Conservation (phyloP, 2,113 vertebrate genomes). For the Atractosteus spatula region DNA sequence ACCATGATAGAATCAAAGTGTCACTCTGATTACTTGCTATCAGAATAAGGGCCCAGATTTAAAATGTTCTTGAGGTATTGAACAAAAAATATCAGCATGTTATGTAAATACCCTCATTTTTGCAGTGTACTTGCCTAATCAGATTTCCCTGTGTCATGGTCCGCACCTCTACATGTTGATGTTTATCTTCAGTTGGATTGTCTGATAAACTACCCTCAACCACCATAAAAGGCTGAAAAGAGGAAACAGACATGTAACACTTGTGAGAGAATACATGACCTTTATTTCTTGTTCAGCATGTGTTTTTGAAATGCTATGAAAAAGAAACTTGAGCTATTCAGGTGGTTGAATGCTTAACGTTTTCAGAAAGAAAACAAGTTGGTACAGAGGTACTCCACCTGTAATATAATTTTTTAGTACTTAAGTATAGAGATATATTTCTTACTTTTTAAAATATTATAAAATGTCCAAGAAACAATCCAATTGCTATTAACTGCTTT, state of each 20-base stretch:
- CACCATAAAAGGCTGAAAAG: conserved; percentile 55
- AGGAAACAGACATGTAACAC: conserved; percentile 56
- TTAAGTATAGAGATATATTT: too few species aligned
- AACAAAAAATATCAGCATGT: conserved; percentile 37
- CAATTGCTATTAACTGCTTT: too few species aligned
- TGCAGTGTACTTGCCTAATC: conserved; percentile 51
- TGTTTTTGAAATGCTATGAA: conserved; percentile 34
- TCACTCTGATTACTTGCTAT: conserved; percentile 21
- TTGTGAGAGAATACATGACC: conserved; percentile 40
- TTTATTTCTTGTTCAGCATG: conserved; percentile 51
- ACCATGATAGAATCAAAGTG: conserved; percentile 42
- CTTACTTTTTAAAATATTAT: too few species aligned
- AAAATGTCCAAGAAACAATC: too few species aligned
- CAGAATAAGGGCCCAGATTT: conserved; percentile 44
- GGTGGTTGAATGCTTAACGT: conserved; percentile 45
- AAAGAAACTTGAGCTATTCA: conserved; percentile 37
- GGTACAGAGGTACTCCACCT: not conserved
- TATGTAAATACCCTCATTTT: conserved; percentile 47
- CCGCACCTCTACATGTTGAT: conserved; percentile 38
- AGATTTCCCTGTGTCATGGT: conserved; percentile 41
- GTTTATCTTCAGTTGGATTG: conserved; percentile 41
- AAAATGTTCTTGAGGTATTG: conserved; percentile 37
- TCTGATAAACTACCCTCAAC: conserved; percentile 51
- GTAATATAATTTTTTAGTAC: too few species aligned
- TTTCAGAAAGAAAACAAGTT: conserved; percentile 42